Percentiles rank a stretch among this genome's conserved stretches.
Evolutionary conservation across 2,113 vertebrate species (phyloP).

Genomic region (Brachionichthys hirsutus): DNA sequence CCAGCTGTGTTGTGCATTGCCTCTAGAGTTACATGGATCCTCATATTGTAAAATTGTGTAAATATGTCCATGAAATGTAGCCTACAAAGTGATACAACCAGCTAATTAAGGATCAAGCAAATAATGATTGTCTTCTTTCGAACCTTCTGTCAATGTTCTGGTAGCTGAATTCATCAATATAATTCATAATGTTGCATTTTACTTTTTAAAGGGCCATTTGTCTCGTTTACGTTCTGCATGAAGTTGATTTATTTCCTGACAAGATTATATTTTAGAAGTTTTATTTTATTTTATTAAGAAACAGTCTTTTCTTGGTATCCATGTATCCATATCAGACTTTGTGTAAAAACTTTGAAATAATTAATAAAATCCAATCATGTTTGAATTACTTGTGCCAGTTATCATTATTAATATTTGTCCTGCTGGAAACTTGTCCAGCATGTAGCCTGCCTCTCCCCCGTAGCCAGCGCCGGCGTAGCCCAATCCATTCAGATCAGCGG

Average conservation of each 20-base stretch:
- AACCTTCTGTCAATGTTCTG: no score
- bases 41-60: conserved; percentile 13
- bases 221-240: neutral
- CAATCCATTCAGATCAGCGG: no score
- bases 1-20: neutral
- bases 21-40: neutral
- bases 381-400: conserved; percentile 12
- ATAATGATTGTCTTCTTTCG: neutral
- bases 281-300: conserved; percentile 6
- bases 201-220: neutral
- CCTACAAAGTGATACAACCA: neutral
- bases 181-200: conserved; percentile 1
- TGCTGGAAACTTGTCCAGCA: no score
- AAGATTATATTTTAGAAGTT: neutral
- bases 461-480: no score
- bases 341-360: conserved; percentile 18
- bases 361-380: conserved; percentile 45
- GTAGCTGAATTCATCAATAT: no score
- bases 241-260: neutral
- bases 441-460: no score
- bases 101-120: neutral
- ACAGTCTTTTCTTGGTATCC: conserved; percentile 1
- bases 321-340: conserved; percentile 8
- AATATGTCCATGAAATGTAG: conserved; percentile 19
- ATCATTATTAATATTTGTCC: neutral